Percentiles rank a stretch among this genome's conserved stretches.
phyloP scores from a whole-genome alignment of 2,888 invertebrate species.

The Agonopterix subpropinquella region DNA sequence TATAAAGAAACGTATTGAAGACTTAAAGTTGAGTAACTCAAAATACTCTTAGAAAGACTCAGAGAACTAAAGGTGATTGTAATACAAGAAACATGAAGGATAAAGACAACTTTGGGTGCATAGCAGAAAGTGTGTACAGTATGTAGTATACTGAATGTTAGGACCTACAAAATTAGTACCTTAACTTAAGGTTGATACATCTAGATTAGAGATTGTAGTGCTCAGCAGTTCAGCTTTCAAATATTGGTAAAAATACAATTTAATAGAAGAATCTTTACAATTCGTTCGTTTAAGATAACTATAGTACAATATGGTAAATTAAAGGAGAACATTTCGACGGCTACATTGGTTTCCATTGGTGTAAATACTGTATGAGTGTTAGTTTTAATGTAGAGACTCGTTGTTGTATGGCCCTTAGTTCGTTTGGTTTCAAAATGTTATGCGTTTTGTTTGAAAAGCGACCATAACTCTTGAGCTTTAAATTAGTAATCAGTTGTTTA shows the following conservation, averaged over 20 bases:
- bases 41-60: too few relatives aligned
- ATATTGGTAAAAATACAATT: constrained; percentile 59
- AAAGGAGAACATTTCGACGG: constrained; percentile 37
- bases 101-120: too few relatives aligned
- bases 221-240: constrained; percentile 70
- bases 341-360: constrained; percentile 39
- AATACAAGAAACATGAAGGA: too few relatives aligned
- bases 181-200: constrained; percentile 54
- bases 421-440: constrained; percentile 20
- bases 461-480: constrained; percentile 14
- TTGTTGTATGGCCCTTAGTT: constrained; percentile 26
- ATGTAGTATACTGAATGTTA: constrained; percentile 51
- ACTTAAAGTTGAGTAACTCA: too few relatives aligned
- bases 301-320: constrained; percentile 39
- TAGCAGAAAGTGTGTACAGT: constrained; percentile 31
- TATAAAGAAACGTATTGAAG: too few relatives aligned
- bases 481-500: constrained; percentile 7
- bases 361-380: constrained; percentile 64
- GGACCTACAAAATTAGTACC: constrained; percentile 50
- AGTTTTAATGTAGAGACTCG: constrained; percentile 47
- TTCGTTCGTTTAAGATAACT: constrained; percentile 47
- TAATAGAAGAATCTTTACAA: constrained; percentile 56
- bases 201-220: constrained; percentile 58
- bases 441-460: constrained; percentile 6
- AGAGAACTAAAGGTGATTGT: too few relatives aligned